Evolutionary conservation across 1,140 invertebrate species (phyloP), one percentile per base, ranked within the genome.

Genomic region (Cyclargus thomasi): DNA sequence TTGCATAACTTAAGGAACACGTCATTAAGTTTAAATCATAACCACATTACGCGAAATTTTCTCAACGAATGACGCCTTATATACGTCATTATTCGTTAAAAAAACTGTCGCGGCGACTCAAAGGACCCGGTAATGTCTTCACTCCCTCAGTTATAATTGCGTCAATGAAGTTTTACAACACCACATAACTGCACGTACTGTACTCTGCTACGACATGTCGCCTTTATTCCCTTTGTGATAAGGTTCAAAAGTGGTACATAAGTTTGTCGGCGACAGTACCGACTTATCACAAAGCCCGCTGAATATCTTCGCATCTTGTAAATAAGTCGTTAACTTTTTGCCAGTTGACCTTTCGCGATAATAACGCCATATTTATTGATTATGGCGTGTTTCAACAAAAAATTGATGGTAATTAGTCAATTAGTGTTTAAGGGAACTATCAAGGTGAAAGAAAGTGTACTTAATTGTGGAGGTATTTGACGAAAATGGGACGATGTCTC

Each of bases 321-420:
- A 59, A 59, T 59, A 59, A 59, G 55, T 59, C 18, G 17, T 59
- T 59, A 20, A 21, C 18, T 18, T 59, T 59, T 59, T 59, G 6
- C 55, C 55, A 11, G 55, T 21, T 59, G 55, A 59, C 55, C 55
- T 59, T 59, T 59, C 20, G 55, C 10, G 55, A 59, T 59, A 20
- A 20, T 59, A 59, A 59, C 20, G 55, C 55, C 18, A 59, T 59
- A 59, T 59, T 59, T 59, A 20, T 59, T 59, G 14, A 47, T 47
- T 47, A 47, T 47, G 39, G 39, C 39, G 39, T 47, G 39, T 47
- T 47, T 47, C 14, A 47, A 59, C 17, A 59, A 59, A 59, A 59
- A 59, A 59, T n/a, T 59, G 18, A 18, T 21, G 18, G 17, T 59
- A 59, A 59, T 59, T 59, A 59, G 17, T 59, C 20, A 59, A 59